Conservation (phyloP, 2,797 vertebrate species). For the Fringilla coelebs region DNA sequence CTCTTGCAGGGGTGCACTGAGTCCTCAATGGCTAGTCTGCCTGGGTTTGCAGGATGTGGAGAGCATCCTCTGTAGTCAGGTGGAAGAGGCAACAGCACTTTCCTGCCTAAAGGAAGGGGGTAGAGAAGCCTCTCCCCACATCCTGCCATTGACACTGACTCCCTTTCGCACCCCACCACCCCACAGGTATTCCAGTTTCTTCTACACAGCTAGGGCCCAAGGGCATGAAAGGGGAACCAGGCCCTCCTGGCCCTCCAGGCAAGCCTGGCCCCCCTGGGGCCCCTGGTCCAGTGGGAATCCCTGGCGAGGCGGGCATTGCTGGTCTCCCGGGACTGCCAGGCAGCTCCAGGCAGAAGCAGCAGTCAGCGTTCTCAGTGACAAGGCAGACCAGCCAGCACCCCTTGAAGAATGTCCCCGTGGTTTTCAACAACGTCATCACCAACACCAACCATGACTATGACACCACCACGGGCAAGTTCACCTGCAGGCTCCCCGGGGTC, state of each 20-base stretch:
- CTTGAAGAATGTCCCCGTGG: neutral
- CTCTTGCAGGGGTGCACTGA: neutral
- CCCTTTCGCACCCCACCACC: neutral
- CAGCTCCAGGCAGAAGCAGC: constrained; percentile 63
- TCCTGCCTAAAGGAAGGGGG: neutral
- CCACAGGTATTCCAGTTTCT: constrained; percentile 68
- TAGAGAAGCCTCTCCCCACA: neutral
- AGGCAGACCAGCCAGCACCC: constrained; percentile 66
- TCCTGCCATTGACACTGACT: neutral
- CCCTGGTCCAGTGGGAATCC: constrained; percentile 45
- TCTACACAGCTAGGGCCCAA: constrained; percentile 37
- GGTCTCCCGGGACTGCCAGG: constrained; percentile 70
- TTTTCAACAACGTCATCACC: constrained; percentile 72
- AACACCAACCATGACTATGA: constrained; percentile 74
- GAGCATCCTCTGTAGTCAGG: neutral
- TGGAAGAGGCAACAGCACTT: neutral
- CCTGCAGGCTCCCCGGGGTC: constrained; percentile 74
- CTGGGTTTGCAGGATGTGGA: neutral
- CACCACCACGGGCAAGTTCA: constrained; percentile 74
- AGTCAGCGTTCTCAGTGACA: constrained; percentile 79
- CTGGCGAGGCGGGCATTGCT: rapidly evolving
- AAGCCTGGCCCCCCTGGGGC: constrained; percentile 74
- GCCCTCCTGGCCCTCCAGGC: constrained; percentile 66
- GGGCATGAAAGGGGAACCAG: constrained; percentile 72
- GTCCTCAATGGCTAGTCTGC: neutral